Base-by-base conservation (phyloP, 2,888 invertebrate genomes). In the Apodemia duryi region DNA sequence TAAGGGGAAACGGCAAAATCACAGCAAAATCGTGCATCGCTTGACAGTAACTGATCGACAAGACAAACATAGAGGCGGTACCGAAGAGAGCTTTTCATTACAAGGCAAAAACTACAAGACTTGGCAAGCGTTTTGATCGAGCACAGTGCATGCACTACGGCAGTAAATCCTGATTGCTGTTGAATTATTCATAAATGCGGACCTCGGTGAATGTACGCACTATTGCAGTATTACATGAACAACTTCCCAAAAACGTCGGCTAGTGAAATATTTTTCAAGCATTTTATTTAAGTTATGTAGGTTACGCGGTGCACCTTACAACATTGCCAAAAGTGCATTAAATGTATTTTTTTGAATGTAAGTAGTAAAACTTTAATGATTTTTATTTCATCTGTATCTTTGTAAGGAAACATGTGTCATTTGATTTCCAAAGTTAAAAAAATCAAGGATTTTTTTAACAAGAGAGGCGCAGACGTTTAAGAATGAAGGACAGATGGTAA, bases 101-200 rank as follows among this genome's bases (percentile, higher is more conserved):
- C 78, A 81, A 78, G 73, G 80, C 79, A 84, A 85, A 83, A 84
- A 85, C 80, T 78, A 79, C 51, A 70, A 75, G 76, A 54, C 71
- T 67, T 71, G 73, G 74, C 73, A 74, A 67, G 70, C 72, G 71
- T 70, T 70, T 75, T 61, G 66, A 66, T 65, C 65, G 61, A 29
- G 62, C 63, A 61, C 51, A 70, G 70, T 69, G 72, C 69, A 49
- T 69, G 72, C 69, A 49, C 9, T 28, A 11, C 61, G 49, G 49
- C 75, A 73, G 77, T 82, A 82, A 84, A 84, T 83, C 82, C 79
- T 80, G 78, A 77, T 76, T 80, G 75, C 73, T 74, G 71, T 73
- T 88, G 83, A 84, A 86, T 87, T 81, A 88, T 88, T 84, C 85
- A 87, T 84, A 76, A 82, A 80, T 74, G 75, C 77, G 73, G 74